These are phyloP conservation scores for Drosophila mojavensis DNA, from an alignment of 1,140 invertebrate genomes.

Conservation along the genomic window DNA sequence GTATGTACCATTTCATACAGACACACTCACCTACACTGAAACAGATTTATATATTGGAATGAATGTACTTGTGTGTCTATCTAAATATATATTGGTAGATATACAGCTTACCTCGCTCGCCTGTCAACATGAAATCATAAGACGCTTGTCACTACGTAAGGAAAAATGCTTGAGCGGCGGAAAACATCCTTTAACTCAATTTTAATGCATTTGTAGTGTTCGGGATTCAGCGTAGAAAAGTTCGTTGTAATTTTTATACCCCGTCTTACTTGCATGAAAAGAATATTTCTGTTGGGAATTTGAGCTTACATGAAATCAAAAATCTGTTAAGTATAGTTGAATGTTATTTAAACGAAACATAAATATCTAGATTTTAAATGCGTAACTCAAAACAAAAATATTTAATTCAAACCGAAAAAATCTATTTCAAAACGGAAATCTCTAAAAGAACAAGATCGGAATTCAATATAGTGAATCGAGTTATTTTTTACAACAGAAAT, in stretches of 20 bases:
- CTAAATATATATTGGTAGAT: conserved; percentile 24
- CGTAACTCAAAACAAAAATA: no score
- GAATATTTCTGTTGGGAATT: not conserved
- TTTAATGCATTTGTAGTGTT: conserved; percentile 59
- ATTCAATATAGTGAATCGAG: no score
- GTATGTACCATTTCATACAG: not conserved
- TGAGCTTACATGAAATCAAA: no score
- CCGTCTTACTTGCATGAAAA: not conserved
- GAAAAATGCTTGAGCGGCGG: conserved; percentile 54
- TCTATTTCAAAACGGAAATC: no score
- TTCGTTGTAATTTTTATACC: conserved; percentile 25
- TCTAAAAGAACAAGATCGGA: no score
- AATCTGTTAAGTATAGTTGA: not conserved
- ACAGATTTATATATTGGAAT: not conserved
- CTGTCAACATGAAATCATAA: conserved; percentile 56
- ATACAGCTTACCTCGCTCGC: conserved; percentile 48
- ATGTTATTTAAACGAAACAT: no score
- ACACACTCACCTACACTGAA: not conserved
- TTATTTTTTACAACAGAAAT: no score
- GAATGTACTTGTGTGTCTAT: conserved; percentile 11
- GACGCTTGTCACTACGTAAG: conserved; percentile 44
- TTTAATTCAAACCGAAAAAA: no score
- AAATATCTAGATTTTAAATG: no score
- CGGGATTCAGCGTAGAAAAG: conserved; percentile 13
- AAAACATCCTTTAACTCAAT: conserved; percentile 50